These are phyloP conservation scores for Sturnus vulgaris DNA, from an alignment of 2,113 vertebrate genomes.

Conservation along the genomic window DNA sequence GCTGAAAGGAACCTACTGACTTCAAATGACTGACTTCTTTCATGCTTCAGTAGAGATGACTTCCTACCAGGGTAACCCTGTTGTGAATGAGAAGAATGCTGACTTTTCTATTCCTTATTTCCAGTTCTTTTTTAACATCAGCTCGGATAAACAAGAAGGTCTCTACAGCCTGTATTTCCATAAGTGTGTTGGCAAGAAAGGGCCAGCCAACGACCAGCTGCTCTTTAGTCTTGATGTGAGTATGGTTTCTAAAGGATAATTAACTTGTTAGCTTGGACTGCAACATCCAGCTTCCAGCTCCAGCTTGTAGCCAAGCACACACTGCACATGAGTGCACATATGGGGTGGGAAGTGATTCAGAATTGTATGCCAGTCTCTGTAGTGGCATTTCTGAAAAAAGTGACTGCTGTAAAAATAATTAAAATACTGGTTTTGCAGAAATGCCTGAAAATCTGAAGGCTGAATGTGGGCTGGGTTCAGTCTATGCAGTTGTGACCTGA, in stretches of 20 bases:
- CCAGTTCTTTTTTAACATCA: constrained; percentile 84
- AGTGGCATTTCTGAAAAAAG: not conserved
- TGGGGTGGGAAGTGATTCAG: not conserved
- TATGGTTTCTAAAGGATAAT: not conserved
- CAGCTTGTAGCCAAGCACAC: not conserved
- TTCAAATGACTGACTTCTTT: not conserved
- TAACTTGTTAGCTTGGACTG: not conserved
- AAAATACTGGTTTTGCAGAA: not conserved
- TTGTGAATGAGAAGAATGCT: not conserved
- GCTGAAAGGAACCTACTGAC: not conserved
- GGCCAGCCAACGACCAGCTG: not conserved
- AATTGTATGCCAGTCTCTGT: not conserved
- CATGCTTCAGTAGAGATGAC: not conserved
- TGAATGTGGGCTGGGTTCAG: not conserved
- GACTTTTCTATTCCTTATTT: constrained; percentile 7
- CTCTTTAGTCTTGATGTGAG: constrained; percentile 83
- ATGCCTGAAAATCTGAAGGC: not conserved
- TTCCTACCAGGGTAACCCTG: not conserved
- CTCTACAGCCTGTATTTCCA: constrained; percentile 88
- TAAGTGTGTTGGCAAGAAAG: constrained; percentile 66
- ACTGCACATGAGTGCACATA: not conserved
- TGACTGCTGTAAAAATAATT: not conserved
- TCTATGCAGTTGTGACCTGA: not conserved
- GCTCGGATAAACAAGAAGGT: constrained; percentile 77
- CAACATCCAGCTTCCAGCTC: not conserved